Percentiles rank a stretch among this genome's conserved stretches.
Conservation (phyloP, 2,888 invertebrate species). For the Archaeoteleia sp. region DNA sequence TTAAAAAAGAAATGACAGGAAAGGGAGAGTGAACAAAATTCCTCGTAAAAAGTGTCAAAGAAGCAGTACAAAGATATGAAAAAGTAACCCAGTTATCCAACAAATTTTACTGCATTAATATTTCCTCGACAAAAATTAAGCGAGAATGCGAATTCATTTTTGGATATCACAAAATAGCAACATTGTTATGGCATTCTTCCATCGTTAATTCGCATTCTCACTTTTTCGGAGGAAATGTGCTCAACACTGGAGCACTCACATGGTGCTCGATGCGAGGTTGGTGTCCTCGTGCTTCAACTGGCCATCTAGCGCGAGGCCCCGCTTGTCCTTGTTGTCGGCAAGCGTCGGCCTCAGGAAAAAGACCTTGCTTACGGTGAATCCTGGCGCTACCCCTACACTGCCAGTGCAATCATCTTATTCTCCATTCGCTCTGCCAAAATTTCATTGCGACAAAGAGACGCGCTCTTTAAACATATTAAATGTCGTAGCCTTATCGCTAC, state of each 20-base stretch:
- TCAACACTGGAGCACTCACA: conserved; percentile 79
- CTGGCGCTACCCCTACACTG: conserved; percentile 88
- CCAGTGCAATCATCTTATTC: conserved; percentile 73
- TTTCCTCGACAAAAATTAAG: neutral
- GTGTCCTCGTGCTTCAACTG: conserved; percentile 93
- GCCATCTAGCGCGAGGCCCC: conserved; percentile 89
- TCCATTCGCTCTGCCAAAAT: conserved; percentile 62
- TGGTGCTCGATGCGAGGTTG: conserved; percentile 89
- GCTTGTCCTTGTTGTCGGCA: conserved; percentile 89
- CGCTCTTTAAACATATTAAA: conserved; percentile 55
- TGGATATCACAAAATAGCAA: too few species aligned
- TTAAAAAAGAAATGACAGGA: neutral
- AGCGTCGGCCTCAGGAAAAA: conserved; percentile 86
- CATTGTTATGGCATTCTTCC: too few species aligned
- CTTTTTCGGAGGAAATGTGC: conserved; percentile 46
- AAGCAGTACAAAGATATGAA: conserved; percentile 25
- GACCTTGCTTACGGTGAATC: conserved; percentile 90
- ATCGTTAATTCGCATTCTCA: conserved; percentile 5
- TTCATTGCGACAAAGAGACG: conserved; percentile 54
- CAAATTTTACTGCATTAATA: neutral
- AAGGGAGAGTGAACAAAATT: conserved; percentile 14
- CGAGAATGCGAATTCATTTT: neutral
- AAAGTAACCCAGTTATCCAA: conserved; percentile 22
- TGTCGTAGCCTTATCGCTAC: conserved; percentile 49
- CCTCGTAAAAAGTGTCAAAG: conserved; percentile 1